Evolutionary conservation across 1,140 invertebrate genomes (phyloP), one percentile per base, ranked within the genome.

Genomic region (Drosophila pallidifrons): DNA sequence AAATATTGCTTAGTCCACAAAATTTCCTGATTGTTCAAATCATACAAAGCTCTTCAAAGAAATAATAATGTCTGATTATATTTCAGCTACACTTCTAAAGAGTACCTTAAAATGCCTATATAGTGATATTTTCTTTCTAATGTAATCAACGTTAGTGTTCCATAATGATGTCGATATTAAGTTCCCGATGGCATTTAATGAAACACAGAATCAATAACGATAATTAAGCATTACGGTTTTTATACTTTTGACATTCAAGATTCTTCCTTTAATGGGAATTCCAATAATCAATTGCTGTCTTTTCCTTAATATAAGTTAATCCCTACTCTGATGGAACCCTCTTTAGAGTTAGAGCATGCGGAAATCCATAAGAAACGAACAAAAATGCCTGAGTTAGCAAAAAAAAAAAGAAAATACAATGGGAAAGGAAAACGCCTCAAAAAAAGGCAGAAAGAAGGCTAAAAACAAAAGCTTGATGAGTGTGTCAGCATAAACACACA

Each of bases 401-500:
- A 75, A 66, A 60, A 46, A 20, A 28, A 16, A 25, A 30, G 32
- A 60, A 46, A 32, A 5, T 15, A 46, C 3, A 25, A 25, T 25
- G 20, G 20, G 3, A 5, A 32, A 46, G 16, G 25, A 46, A 63
- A 63, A 51, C 45, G 41, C 30, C 57, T 38, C 1, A 32, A 43
- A 65, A 57, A 38, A 13, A 74, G 32, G 35, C 7, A 38, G 51
- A 38, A 68, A 59, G 10, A 28, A 35, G 38, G 10, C 28, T 25
- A 28, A 49, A 13, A 54, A 30, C 43, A 63, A 57, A 35, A 35
- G 67, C 51, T 43, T 75, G 66, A 70, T 75, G 66, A 70, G 51
- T 64, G 67, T 46, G 72, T 75, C 67, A 70, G 67, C 72, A 74
- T 69, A 74, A 69, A 51, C 13, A 57, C 32, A 51, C 3, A 41